These are phyloP conservation scores for Onychostoma macrolepis DNA, from an alignment of 2,113 vertebrate species.

Conservation along the genomic window DNA sequence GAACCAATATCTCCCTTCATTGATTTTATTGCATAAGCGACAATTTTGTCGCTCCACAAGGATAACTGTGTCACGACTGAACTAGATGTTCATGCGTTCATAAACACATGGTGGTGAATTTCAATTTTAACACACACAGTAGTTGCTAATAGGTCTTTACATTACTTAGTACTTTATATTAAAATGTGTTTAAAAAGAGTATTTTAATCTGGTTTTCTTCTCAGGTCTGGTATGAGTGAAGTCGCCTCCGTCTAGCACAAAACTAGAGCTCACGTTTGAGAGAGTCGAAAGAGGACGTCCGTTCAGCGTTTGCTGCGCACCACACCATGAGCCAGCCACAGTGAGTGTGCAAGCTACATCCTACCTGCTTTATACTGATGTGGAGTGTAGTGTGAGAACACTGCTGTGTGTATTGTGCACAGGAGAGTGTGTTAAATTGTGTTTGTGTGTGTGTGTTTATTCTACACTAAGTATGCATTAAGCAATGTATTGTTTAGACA, in stretches of 20 bases:
- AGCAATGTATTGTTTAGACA: not conserved
- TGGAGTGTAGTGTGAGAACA: constrained; percentile 11
- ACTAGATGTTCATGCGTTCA: not conserved
- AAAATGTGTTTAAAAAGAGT: not conserved
- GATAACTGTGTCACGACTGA: constrained; percentile 17
- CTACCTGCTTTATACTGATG: constrained; percentile 42
- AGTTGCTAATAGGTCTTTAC: not conserved
- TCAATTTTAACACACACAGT: not conserved
- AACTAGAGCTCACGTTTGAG: constrained; percentile 62
- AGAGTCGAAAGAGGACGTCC: constrained; percentile 60
- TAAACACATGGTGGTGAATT: not conserved
- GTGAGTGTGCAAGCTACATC: constrained; percentile 70
- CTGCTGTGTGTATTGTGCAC: constrained; percentile 28
- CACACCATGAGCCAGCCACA: constrained; percentile 77
- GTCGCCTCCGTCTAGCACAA: constrained; percentile 65
- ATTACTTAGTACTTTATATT: not conserved
- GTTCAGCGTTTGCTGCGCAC: constrained; percentile 58
- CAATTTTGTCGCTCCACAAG: not conserved
- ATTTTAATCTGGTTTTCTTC: constrained; percentile 43
- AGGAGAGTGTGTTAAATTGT: not conserved
- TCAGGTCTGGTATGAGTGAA: constrained; percentile 70
- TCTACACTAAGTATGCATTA: not conserved
- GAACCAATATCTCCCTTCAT: constrained; percentile 37
- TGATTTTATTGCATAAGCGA: constrained; percentile 38
- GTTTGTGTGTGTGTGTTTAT: constrained; percentile 19